Evolutionary conservation across 2,888 invertebrate genomes (phyloP), one percentile per base, ranked within the genome.

Genomic region (Tolmerus cingulatus): DNA sequence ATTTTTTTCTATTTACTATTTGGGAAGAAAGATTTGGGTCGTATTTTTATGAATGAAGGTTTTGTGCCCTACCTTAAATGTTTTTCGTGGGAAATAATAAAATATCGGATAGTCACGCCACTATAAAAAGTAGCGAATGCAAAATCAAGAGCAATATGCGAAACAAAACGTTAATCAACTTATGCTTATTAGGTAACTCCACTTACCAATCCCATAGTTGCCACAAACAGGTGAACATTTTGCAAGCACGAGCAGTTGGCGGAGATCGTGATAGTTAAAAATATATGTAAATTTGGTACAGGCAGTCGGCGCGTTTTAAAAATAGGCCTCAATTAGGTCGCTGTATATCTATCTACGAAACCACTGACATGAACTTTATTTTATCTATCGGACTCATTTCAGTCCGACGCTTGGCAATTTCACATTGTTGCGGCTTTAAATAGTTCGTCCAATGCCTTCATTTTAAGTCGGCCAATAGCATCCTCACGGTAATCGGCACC

Each of bases 171-270:
- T 27, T 19, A 51, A 27, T 19, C 8, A 51, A 74, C 82, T 87
- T 87, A 46, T 19, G 86, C 76, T n/a, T 27, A 66, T 66, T 27
- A 66, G 66, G 27, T 66, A 76, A 76, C 37, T 37, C 8, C 89
- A 92, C 94, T 94, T 92, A 94, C 94, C 94, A 94, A 91, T 94
- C 94, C 93, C 94, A 94, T 89, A 94, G 92, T 91, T 94, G 94
- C 94, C 94, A 95, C 90, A 95, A 93, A 91, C 95, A 95, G 90
- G 94, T 93, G 91, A 94, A 94, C 94, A 95, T 95, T 90, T 90
- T 92, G 90, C 34, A 78, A 81, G 66, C 27, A 12, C 23, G 27
- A 66, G 27, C 66, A 66, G 23, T 66, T 27, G 66, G 55, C 37
- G 43, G 30, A 82, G 81, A 46, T 76, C 74, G 57, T 57, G 74